Percentiles rank a stretch among this genome's conserved stretches.
These are phyloP conservation scores for Chlamydotis undulata DNA, from an alignment of 2,113 vertebrate species.

Conservation along the genomic window DNA sequence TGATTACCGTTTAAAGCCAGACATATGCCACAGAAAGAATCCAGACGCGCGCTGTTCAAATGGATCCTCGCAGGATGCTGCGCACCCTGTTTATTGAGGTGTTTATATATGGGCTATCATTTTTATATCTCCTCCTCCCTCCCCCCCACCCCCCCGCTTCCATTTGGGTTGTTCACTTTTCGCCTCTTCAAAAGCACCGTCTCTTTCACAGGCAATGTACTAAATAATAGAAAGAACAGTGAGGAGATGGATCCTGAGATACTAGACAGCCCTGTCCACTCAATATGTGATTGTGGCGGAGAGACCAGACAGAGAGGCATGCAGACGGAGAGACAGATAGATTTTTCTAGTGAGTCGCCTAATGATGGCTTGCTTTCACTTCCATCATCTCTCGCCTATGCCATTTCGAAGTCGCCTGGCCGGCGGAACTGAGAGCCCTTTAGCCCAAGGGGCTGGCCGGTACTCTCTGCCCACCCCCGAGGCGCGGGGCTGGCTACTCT, in stretches of 20 bases:
- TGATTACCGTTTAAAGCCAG: conserved; percentile 42
- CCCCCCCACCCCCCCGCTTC: background rate
- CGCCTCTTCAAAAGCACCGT: background rate
- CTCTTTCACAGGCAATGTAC: background rate
- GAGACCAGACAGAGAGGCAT: conserved; percentile 54
- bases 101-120: conserved; percentile 16
- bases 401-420: conserved; percentile 26
- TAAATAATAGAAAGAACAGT: conserved; percentile 36
- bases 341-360: conserved; percentile 47
- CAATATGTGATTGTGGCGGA: conserved; percentile 30
- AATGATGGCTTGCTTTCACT: conserved; percentile 17
- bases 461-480: background rate
- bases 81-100: conserved; percentile 32
- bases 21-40: conserved; percentile 49
- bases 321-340: conserved; percentile 28
- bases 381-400: background rate
- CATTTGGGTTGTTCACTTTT: background rate
- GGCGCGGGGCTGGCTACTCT: background rate
- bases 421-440: background rate
- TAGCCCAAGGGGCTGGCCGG: background rate
- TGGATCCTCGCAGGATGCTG: conserved; percentile 24
- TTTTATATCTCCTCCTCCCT: background rate
- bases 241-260: conserved; percentile 20
- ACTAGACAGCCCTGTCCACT: background rate
- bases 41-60: conserved; percentile 39